Evolutionary conservation across 2,888 invertebrate species (phyloP).

Genomic region (Drosophila limbata): DNA sequence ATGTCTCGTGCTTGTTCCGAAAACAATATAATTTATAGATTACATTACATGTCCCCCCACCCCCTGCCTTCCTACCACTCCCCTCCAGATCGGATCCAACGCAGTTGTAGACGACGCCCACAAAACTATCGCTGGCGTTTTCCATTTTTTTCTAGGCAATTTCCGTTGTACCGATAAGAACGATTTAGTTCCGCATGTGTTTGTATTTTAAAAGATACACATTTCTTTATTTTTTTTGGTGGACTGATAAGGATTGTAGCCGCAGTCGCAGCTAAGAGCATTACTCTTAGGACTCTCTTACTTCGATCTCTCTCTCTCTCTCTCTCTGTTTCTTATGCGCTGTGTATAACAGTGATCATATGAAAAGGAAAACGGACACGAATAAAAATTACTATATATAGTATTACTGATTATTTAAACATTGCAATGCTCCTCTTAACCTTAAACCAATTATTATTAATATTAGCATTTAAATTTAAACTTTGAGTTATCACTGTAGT

Average conservation of each 20-base stretch:
- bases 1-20: conserved; percentile 3
- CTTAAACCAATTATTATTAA: not conserved
- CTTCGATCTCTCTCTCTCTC: not conserved
- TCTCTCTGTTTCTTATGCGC: not conserved
- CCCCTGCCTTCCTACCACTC: not conserved
- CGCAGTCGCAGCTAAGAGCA: not conserved
- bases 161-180: conserved; percentile 50
- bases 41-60: not conserved
- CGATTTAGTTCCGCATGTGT: conserved; percentile 4
- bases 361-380: not conserved
- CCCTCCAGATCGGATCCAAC: not conserved
- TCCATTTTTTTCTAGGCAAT: conserved; percentile 29
- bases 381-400: not conserved
- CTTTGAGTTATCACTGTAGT: not conserved
- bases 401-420: not conserved
- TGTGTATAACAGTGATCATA: conserved; percentile 11
- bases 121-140: conserved; percentile 23
- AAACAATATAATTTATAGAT: conserved; percentile 7
- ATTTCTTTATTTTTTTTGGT: conserved; percentile 4
- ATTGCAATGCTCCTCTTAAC: not conserved
- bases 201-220: conserved; percentile 24
- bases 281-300: conserved; percentile 5
- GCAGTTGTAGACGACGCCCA: conserved; percentile 34
- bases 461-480: too few species aligned
- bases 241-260: conserved; percentile 6